phyloP scores from a whole-genome alignment of 2,113 vertebrate species.

The Lepus europaeus region DNA sequence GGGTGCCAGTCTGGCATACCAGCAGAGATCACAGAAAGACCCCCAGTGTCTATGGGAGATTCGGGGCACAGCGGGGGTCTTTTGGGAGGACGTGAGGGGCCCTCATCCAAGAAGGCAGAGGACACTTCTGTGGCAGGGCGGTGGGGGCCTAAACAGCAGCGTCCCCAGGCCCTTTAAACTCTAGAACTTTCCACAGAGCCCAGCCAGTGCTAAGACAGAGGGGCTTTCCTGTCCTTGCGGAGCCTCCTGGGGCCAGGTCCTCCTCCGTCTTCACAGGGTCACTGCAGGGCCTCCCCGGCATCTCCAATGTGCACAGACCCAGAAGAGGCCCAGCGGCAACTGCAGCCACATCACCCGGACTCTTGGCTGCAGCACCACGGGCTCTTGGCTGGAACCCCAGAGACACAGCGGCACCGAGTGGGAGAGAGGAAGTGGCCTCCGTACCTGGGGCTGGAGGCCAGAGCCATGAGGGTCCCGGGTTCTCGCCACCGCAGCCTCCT shows the following conservation, averaged over 20 bases:
- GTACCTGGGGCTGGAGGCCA: not conserved
- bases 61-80: too few relatives aligned
- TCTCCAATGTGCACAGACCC: too few relatives aligned
- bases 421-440: slow-evolving; percentile 53
- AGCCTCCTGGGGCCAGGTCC: not conserved
- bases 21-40: not conserved
- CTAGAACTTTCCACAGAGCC: not conserved
- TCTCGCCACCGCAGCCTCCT: not conserved
- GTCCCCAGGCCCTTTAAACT: not conserved
- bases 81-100: not conserved
- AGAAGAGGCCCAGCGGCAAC: not conserved
- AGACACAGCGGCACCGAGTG: not conserved
- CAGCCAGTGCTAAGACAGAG: not conserved
- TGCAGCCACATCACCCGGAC: not conserved
- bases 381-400: not conserved
- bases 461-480: not conserved
- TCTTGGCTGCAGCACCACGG: not conserved
- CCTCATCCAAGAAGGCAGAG: not conserved
- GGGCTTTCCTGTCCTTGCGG: not conserved
- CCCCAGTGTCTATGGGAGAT: too few relatives aligned
- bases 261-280: not conserved
- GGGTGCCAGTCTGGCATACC: not conserved
- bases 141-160: not conserved
- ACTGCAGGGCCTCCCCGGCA: not conserved
- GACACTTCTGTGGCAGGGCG: not conserved